Evolutionary conservation across 2,797 vertebrate species (phyloP).

Genomic region (Esox lucius): DNA sequence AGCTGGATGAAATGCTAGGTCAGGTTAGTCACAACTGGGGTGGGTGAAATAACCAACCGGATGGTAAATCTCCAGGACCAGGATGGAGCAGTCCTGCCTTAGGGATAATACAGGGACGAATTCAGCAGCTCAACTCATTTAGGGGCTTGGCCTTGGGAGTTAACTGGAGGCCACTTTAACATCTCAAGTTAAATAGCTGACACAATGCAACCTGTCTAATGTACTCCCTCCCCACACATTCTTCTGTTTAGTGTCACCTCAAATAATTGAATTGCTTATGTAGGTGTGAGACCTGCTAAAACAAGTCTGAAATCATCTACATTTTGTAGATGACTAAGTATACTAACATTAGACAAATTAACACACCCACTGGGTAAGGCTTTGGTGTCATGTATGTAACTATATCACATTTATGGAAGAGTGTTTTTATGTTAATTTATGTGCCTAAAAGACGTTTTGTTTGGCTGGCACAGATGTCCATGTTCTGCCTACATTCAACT

Average conservation of each 20-base stretch:
- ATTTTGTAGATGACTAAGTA: constrained; percentile 34
- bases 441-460: constrained; percentile 1
- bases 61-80: too few relatives aligned
- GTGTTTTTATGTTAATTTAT: background rate
- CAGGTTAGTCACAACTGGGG: too few relatives aligned
- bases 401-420: constrained; percentile 29
- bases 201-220: constrained; percentile 17
- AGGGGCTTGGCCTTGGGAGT: constrained; percentile 10
- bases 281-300: constrained; percentile 53
- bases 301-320: constrained; percentile 53
- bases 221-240: constrained; percentile 17
- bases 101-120: background rate
- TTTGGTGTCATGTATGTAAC: constrained; percentile 24
- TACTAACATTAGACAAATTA: constrained; percentile 26
- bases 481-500: constrained; percentile 33
- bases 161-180: constrained; percentile 4
- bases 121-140: background rate
- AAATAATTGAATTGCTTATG: constrained; percentile 23
- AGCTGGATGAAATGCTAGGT: too few relatives aligned
- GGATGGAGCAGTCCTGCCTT: too few relatives aligned
- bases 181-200: constrained; percentile 11
- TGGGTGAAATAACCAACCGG: too few relatives aligned
- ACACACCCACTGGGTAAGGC: constrained; percentile 43
- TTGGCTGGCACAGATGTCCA: background rate
- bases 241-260: constrained; percentile 29